A percentile compares a stretch with the other conserved stretches of the same genome.
phyloP scores from a whole-genome alignment of 2,113 vertebrate genomes.

The Gavialis gangeticus region DNA sequence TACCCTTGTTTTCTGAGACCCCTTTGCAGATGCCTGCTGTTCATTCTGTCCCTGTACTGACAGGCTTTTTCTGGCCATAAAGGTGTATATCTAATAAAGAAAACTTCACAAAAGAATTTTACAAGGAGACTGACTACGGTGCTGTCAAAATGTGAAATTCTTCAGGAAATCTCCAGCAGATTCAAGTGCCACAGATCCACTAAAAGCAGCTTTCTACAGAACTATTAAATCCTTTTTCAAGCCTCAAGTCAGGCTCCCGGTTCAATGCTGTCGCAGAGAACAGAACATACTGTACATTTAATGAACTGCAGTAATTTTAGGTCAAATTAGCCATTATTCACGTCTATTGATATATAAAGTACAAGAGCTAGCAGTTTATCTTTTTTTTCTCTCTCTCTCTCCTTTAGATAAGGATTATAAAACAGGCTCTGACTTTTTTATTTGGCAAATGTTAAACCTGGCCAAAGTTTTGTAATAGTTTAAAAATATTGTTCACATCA shows the following conservation, averaged over 20 bases:
- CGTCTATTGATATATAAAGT: constrained; percentile 36
- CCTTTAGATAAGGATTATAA: constrained; percentile 27
- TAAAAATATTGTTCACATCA: constrained; percentile 48
- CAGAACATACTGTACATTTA: constrained; percentile 4
- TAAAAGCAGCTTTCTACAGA: background rate
- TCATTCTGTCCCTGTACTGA: background rate
- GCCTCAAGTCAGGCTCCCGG: background rate
- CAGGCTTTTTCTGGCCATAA: background rate
- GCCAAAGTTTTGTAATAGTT: constrained; percentile 48
- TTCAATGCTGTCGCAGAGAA: background rate
- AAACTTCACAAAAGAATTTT: background rate
- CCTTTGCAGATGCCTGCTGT: background rate
- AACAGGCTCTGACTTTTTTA: constrained; percentile 25
- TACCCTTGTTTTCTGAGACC: background rate
- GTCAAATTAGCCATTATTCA: constrained; percentile 56
- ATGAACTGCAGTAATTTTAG: constrained; percentile 3
- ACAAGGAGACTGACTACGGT: accelerated
- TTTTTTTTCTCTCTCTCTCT: background rate
- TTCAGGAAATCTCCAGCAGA: background rate
- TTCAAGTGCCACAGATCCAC: background rate
- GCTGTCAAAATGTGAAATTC: background rate
- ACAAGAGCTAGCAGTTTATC: background rate
- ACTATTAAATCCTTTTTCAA: background rate
- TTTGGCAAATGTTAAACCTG: constrained; percentile 33
- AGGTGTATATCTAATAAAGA: background rate